Evolutionary conservation across 2,797 vertebrate species (phyloP).

Genomic region (Tadarida brasiliensis): DNA sequence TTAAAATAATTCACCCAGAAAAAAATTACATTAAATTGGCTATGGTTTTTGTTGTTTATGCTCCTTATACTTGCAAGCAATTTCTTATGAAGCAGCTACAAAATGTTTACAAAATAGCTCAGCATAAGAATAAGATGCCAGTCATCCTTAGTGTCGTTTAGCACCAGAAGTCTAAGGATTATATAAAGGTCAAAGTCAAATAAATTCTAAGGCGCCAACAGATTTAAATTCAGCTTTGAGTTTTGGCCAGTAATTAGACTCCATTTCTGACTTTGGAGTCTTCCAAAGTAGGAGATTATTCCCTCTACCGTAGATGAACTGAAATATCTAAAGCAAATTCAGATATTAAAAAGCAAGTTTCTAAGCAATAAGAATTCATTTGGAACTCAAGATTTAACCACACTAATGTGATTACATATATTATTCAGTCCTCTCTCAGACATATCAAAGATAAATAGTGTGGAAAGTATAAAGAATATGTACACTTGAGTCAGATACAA

Average conservation of each 20-base stretch:
- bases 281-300: neutral
- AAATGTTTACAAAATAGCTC: slow-evolving; percentile 77
- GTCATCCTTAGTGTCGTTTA: slow-evolving; percentile 67
- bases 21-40: slow-evolving; percentile 67
- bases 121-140: slow-evolving; percentile 27
- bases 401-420: neutral
- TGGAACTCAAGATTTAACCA: slow-evolving; percentile 20
- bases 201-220: slow-evolving; percentile 51
- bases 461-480: neutral
- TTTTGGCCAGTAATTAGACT: neutral
- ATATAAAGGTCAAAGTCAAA: slow-evolving; percentile 71
- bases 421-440: neutral
- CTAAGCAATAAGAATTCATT: neutral
- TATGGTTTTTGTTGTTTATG: slow-evolving; percentile 50
- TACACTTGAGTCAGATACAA: neutral
- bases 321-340: slow-evolving; percentile 37
- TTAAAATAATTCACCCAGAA: slow-evolving; percentile 74
- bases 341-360: neutral
- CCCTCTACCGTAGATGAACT: neutral
- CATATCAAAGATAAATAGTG: neutral
- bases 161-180: slow-evolving; percentile 64
- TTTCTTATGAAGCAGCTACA: slow-evolving; percentile 72
- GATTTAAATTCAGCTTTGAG: slow-evolving; percentile 49
- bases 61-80: slow-evolving; percentile 32
- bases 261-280: neutral